Evolutionary conservation across 2,113 vertebrate species (phyloP), one percentile per base, ranked within the genome.

Genomic region (Rattus rattus): DNA sequence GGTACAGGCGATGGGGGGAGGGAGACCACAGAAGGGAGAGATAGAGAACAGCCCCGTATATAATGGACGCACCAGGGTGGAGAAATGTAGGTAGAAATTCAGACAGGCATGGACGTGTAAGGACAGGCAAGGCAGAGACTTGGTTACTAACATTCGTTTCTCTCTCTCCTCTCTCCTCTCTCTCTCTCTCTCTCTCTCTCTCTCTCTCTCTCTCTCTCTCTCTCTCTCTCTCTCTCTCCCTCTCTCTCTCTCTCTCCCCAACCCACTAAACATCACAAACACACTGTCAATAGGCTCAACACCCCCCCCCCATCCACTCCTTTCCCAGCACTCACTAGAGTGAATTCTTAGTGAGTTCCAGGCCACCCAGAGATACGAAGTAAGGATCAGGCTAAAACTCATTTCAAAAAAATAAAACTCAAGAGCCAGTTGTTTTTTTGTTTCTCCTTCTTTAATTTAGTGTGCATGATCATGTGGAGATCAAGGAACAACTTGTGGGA

Each of bases 1-100:
- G 93, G 97, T 88, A 85, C 94, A 95, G 92, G 83, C 52, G 0
- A 5, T 73, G 96, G 96, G 96, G 96, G 93, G 90, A 94, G 94
- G 92, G 80, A 76, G 16, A 33, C 43, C 10, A 76, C 69, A 39
- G 17, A 1, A 80, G 76, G 61, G 54, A 88, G 69, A 65, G 49
- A 9, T n/a, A 79, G 96, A 59, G 90, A 17, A 24, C 69, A 92
- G 72, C 8, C 67, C 47, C 20, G 43, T 17, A 36, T 28, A 49
- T 22, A 43, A 72, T 61, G 91, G 67, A 73, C 91, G 65, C 81
- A 28, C 59, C 16, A 52, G 75, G 56, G 56, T 61, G 56, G 54
- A 97, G 92, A 94, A 81, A 20, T n/a, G 1, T 26, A 88, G 43
- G 76, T 7, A 96, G 95, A 79, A 61, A 20, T 59, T 59, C 70